phyloP scores from a whole-genome alignment of 2,797 vertebrate species.

The Coccyzus lansbergi region DNA sequence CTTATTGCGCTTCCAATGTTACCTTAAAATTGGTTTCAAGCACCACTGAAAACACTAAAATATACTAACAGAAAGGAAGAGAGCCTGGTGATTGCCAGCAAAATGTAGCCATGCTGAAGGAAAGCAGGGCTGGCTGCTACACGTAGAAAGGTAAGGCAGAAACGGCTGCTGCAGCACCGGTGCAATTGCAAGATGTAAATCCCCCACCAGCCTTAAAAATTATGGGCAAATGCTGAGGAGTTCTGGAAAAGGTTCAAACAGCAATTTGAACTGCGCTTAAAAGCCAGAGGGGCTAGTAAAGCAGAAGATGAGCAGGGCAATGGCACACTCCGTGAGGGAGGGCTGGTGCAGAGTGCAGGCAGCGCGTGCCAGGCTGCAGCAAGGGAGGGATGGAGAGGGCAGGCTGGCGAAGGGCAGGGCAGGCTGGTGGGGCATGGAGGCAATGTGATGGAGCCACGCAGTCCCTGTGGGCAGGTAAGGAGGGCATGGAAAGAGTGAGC shows the following conservation, averaged over 20 bases:
- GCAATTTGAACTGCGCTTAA: background rate
- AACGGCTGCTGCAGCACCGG: background rate
- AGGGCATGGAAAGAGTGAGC: background rate
- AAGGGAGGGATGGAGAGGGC: background rate
- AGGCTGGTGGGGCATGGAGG: background rate
- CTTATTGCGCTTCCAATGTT: background rate
- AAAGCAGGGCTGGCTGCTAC: fast-evolving
- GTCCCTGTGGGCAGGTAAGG: background rate
- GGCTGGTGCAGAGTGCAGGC: background rate
- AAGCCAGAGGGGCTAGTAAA: conserved; percentile 7
- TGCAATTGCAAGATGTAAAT: background rate
- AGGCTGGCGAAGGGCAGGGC: background rate
- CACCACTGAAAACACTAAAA: background rate
- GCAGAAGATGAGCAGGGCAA: background rate
- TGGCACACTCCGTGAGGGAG: background rate
- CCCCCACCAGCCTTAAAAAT: conserved; percentile 26
- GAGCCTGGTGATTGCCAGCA: background rate
- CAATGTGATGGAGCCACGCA: background rate
- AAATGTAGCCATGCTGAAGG: background rate
- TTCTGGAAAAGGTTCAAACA: conserved; percentile 42
- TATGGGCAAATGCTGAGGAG: background rate
- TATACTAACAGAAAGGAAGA: background rate
- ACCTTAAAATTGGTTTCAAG: background rate
- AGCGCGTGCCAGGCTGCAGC: background rate
- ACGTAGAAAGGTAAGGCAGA: background rate